phyloP scores from a whole-genome alignment of 2,888 invertebrate genomes.

The Masnerella sp. region DNA sequence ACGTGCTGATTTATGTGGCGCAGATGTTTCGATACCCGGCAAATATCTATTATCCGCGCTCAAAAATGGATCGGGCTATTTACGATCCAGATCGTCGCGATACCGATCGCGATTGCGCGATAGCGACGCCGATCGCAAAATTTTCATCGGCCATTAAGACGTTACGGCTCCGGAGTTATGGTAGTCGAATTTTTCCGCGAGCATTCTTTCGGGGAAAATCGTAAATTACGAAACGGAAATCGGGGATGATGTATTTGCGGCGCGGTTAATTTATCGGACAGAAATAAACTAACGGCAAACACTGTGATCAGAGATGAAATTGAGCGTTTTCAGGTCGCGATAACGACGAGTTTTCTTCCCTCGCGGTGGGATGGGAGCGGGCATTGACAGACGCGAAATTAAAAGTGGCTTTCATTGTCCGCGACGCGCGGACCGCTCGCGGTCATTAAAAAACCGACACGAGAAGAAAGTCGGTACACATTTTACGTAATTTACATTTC shows the following conservation, averaged over 20 bases:
- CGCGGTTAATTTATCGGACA: no score
- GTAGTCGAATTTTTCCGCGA: no score
- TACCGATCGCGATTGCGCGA: slow-evolving; percentile 49
- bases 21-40: slow-evolving; percentile 36
- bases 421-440: neutral
- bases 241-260: no score
- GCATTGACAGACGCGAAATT: neutral
- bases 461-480: slow-evolving; percentile 43
- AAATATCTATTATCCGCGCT: slow-evolving; percentile 42
- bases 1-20: slow-evolving; percentile 33
- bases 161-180: slow-evolving; percentile 34
- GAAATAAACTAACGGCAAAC: no score
- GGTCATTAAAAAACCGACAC: slow-evolving; percentile 30
- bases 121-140: slow-evolving; percentile 35
- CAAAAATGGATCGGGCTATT: slow-evolving; percentile 46
- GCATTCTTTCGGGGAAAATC: no score
- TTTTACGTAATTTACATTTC: slow-evolving; percentile 48
- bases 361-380: no score
- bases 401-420: slow-evolving; percentile 15
- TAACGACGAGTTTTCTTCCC: no score
- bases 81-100: slow-evolving; percentile 37
- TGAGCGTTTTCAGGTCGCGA: no score
- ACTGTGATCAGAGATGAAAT: no score
- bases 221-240: no score
- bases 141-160: slow-evolving; percentile 51